Conservation (phyloP, 2,113 vertebrate species). For the Channa maculata region DNA sequence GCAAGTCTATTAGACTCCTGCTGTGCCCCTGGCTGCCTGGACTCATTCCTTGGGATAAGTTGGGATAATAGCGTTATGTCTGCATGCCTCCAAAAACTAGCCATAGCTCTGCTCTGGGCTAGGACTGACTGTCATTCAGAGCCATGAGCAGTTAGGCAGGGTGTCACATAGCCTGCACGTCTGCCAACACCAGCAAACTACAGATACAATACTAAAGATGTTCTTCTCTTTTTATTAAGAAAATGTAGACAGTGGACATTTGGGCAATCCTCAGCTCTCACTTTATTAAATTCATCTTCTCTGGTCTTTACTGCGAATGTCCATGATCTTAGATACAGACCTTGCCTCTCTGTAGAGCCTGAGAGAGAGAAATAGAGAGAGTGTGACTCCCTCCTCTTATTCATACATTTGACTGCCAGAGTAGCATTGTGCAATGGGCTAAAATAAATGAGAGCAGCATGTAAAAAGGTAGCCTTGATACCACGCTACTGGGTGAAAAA, state of each 20-base stretch:
- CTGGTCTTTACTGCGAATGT: slow-evolving; percentile 41
- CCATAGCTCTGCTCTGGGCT: slow-evolving; percentile 31
- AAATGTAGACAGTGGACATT: slow-evolving; percentile 12
- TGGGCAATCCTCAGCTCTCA: slow-evolving; percentile 54
- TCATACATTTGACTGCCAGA: slow-evolving; percentile 64
- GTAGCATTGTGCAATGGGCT: slow-evolving; percentile 71
- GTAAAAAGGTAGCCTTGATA: slow-evolving; percentile 85
- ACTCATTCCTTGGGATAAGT: slow-evolving; percentile 75
- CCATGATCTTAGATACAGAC: slow-evolving; percentile 73
- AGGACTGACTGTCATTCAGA: slow-evolving; percentile 65
- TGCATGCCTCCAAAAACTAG: slow-evolving; percentile 57
- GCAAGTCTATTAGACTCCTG: slow-evolving; percentile 80
- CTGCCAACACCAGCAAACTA: not conserved
- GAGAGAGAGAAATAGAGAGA: slow-evolving; percentile 27
- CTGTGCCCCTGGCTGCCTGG: slow-evolving; percentile 75
- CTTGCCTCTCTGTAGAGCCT: slow-evolving; percentile 35
- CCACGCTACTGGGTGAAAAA: slow-evolving; percentile 69
- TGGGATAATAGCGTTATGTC: slow-evolving; percentile 70
- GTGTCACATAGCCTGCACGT: not conserved
- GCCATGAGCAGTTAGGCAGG: not conserved
- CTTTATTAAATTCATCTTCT: slow-evolving; percentile 52
- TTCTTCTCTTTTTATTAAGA: slow-evolving; percentile 5
- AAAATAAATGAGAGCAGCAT: slow-evolving; percentile 78
- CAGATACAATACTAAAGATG: not conserved
- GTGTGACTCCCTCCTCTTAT: slow-evolving; percentile 59